These are phyloP conservation scores for Cichlasoma orientale DNA, from an alignment of 2,797 vertebrate species.

Conservation along the genomic window DNA sequence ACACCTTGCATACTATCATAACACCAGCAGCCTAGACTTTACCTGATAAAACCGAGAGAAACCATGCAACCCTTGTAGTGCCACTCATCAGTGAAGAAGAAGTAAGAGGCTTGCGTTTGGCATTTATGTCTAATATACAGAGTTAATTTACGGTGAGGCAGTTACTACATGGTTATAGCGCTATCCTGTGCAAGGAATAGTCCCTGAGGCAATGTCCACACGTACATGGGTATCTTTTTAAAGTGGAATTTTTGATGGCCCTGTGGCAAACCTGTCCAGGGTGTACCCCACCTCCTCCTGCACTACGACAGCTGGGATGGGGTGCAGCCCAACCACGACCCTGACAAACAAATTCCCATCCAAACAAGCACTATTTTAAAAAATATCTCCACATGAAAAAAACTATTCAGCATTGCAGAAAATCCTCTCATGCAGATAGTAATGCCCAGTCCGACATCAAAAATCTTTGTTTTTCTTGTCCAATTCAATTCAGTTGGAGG, in stretches of 20 bases:
- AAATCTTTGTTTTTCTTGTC: neutral
- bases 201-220: neutral
- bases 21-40: neutral
- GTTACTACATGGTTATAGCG: neutral
- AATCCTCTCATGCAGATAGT: neutral
- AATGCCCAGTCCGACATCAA: too few relatives aligned
- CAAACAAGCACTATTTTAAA: neutral
- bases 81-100: neutral
- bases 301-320: neutral
- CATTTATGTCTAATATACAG: neutral
- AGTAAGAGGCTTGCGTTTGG: neutral
- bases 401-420: neutral
- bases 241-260: neutral
- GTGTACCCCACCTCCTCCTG: neutral
- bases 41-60: neutral
- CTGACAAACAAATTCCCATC: neutral
- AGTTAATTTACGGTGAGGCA: neutral
- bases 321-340: neutral
- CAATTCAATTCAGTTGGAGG: neutral
- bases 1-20: neutral
- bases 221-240: neutral
- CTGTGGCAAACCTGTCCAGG: neutral
- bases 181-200: neutral
- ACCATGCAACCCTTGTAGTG: neutral
- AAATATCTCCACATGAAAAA: neutral